These are phyloP conservation scores for Phodopus roborovskii DNA, from an alignment of 2,113 vertebrate species.

Conservation along the genomic window DNA sequence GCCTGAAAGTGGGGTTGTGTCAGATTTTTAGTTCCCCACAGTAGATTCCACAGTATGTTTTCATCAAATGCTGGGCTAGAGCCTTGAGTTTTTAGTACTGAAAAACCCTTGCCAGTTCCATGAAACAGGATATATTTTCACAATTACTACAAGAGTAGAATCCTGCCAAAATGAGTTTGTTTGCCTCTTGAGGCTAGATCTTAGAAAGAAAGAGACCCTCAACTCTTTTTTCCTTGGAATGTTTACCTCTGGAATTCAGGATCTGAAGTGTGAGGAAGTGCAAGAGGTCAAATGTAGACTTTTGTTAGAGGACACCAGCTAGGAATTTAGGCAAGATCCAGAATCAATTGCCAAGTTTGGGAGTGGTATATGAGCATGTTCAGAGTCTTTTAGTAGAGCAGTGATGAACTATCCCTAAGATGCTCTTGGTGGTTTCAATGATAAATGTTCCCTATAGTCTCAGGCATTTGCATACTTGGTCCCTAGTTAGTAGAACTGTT, in stretches of 20 bases:
- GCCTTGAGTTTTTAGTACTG: not conserved
- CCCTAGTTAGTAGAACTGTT: not conserved
- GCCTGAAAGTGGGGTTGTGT: not conserved
- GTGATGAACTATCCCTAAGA: not conserved
- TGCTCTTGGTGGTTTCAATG: not conserved
- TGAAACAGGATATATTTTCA: not conserved
- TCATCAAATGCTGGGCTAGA: not conserved
- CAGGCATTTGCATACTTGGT: not conserved
- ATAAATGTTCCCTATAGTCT: not conserved
- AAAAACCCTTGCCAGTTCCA: not conserved
- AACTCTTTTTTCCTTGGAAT: conserved; percentile 16
- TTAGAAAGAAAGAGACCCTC: not conserved
- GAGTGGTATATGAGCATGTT: not conserved
- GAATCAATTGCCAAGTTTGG: not conserved
- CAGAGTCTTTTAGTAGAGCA: not conserved
- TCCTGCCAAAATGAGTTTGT: not conserved
- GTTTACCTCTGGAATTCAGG: not conserved
- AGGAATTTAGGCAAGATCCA: not conserved
- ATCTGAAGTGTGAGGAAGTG: not conserved
- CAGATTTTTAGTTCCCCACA: conserved; percentile 36
- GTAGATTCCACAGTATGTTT: not conserved
- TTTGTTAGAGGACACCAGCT: not conserved
- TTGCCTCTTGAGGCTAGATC: not conserved
- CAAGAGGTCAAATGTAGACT: not conserved
- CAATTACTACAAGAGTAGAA: not conserved